Base-by-base conservation (phyloP, 2,888 invertebrate species). In the Dysmachus trigonus region DNA sequence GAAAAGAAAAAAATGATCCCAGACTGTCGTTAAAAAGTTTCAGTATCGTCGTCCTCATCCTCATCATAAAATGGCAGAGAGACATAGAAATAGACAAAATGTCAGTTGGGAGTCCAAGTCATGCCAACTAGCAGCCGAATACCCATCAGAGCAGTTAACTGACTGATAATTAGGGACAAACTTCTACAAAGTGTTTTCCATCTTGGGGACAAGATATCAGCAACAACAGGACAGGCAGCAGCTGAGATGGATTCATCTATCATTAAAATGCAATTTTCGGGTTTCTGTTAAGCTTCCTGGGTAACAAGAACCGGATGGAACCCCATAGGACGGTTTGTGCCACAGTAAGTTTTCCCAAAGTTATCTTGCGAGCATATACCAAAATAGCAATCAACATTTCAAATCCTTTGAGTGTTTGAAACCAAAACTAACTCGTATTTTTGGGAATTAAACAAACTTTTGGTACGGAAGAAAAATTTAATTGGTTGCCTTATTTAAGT, bases 231-330 rank as follows among this genome's bases (percentile, higher is more conserved):
- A 71, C 13, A 13, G 71, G 72, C 83, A 83, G 35, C 71, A 83
- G 72, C 72, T 83, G 15, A 38, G 71, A 83, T 35, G 53, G 35
- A 38, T 83, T 53, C 30, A 18, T 38, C 83, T 72, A 71, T 72
- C 83, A 83, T 83, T 83, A 83, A 83, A 83, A 71, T 83, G 72
- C 72, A 72, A 83, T 83, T 83, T 83, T 83, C 81, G 72, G 83
- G 83, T 38, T 72, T 72, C 72, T 72, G 41, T n/a, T 83, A 30
- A 62, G 81, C 33, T 31, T 22, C 30, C 41, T n/a, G 13, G n/a
- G 33, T 30, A 30, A 22, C 51, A 47, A 62, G 62, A 62, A 1
- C 62, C 62, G 10, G 62, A 7, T 7, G 27, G 22, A 62, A 62
- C 62, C 27, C 27, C 22, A 31, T 38, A 51, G 53, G 51, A 79